Percentiles rank a stretch among this genome's conserved stretches.
Evolutionary conservation across 2,113 vertebrate genomes (phyloP).

Genomic region (Scartelaos histophorus): DNA sequence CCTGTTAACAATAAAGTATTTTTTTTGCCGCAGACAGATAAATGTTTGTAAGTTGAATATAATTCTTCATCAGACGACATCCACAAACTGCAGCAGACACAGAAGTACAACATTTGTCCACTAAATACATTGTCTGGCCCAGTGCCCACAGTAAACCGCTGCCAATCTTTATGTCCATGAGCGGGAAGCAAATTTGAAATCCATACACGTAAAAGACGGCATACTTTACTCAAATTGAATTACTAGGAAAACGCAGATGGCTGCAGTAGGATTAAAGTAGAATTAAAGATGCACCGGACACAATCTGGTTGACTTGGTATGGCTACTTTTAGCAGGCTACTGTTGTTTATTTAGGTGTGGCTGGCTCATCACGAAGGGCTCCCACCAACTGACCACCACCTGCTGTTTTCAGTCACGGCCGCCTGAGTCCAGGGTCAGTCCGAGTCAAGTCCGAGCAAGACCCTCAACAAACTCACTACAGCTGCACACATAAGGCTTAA

Average conservation of each 20-base stretch:
- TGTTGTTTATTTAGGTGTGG: slow-evolving; percentile 26
- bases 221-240: neutral
- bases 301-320: neutral
- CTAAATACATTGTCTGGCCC: slow-evolving; percentile 47
- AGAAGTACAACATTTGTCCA: slow-evolving; percentile 41
- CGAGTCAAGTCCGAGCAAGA: slow-evolving; percentile 21
- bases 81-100: slow-evolving; percentile 35
- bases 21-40: slow-evolving; percentile 3
- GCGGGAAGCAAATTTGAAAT: slow-evolving; percentile 16
- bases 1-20: neutral
- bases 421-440: slow-evolving; percentile 25
- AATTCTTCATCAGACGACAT: slow-evolving; percentile 16
- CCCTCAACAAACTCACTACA: neutral
- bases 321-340: slow-evolving; percentile 3
- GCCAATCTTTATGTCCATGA: slow-evolving; percentile 26
- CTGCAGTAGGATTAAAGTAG: neutral
- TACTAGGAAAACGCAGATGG: slow-evolving; percentile 1
- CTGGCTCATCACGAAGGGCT: slow-evolving; percentile 26
- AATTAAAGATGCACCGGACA: neutral
- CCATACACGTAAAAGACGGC: neutral
- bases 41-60: neutral
- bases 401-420: slow-evolving; percentile 68
- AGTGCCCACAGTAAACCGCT: slow-evolving; percentile 29
- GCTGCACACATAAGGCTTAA: neutral
- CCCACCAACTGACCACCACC: slow-evolving; percentile 46